Base-by-base conservation (phyloP, 2,888 invertebrate genomes). In the Lepetodrilus schrolli region DNA sequence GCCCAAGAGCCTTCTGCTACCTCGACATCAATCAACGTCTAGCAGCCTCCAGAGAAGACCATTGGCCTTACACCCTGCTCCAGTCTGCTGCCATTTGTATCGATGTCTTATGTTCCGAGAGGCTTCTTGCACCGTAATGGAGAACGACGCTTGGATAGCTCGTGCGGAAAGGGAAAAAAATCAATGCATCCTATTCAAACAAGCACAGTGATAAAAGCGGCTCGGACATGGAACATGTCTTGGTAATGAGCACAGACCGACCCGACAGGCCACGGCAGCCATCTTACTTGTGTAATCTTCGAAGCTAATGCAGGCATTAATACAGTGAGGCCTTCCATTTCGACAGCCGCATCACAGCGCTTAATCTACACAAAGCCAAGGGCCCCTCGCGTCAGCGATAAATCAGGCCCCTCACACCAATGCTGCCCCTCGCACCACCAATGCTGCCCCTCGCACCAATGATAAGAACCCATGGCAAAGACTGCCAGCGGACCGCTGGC, bases 111-210 rank as follows among this genome's bases (percentile, higher is more conserved):
- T n/a, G 30, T 30, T 21, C n/a, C 13, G 47, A 13, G 26, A 58
- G 23, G 17, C 43, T 3, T 20, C 70, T 43, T 48, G 48, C 48
- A 38, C n/a, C 34, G 21, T 51, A 51, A 58, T 58, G 58, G 26
- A 58, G 26, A 21, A 26, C 7, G 58, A 58, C 58, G 34, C 58
- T 58, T 58, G 58, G n/a, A n/a, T n/a, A n/a, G 58, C 58, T 58
- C 58, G 34, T 58, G 58, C 34, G 58, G n/a, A n/a, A n/a, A n/a
- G n/a, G n/a, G n/a, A n/a, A n/a, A 58, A 58, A 58, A 58, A 58
- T 58, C 58, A 58, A 58, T 58, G 58, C 3, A 34, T 58, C 5
- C 58, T 58, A 26, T 58, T 58, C 58, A 58, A 58, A 58, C 58
- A 58, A 17, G 13, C n/a, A 34, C 26, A 30, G 58, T n/a, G 58